A percentile compares a stretch with the other conserved stretches of the same genome.
Conservation (phyloP, 1,140 invertebrate genomes). For the Pectinophora gossypiella region DNA sequence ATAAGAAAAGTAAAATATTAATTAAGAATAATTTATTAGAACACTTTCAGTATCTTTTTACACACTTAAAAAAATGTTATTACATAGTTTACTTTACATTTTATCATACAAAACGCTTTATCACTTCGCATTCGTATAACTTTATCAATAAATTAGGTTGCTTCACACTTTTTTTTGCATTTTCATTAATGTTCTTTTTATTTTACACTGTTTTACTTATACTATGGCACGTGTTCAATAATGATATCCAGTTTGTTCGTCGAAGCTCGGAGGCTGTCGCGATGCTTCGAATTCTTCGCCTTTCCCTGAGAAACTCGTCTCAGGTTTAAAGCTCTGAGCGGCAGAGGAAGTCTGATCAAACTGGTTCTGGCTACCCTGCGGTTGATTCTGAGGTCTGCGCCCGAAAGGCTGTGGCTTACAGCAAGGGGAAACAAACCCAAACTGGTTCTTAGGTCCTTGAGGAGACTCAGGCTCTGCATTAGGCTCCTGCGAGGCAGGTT, state of each 20-base stretch:
- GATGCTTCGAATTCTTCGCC: constrained; percentile 43
- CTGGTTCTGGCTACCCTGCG: constrained; percentile 8
- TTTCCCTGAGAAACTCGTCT: constrained; percentile 18
- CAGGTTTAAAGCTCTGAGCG: background rate
- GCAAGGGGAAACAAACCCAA: background rate
- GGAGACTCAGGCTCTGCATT: background rate
- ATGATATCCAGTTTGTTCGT: constrained; percentile 51
- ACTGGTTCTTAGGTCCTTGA: background rate
- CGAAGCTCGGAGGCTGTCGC: constrained; percentile 46
- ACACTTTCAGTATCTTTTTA: constrained; percentile 5
- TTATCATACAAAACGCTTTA: background rate
- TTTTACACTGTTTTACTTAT: background rate
- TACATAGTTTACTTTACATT: background rate
- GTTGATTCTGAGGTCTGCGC: background rate
- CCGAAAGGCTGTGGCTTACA: background rate
- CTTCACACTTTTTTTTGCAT: background rate
- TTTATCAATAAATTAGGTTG: background rate
- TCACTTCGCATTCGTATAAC: background rate
- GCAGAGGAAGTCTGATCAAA: constrained; percentile 10
- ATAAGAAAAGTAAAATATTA: background rate
- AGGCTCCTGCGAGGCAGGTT: background rate
- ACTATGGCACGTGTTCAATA: constrained; percentile 33
- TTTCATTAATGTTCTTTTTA: background rate
- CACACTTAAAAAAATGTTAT: background rate
- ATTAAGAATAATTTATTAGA: constrained; percentile 24